These are phyloP conservation scores for Odocoileus virginianus DNA, from an alignment of 2,113 vertebrate species.

Conservation along the genomic window DNA sequence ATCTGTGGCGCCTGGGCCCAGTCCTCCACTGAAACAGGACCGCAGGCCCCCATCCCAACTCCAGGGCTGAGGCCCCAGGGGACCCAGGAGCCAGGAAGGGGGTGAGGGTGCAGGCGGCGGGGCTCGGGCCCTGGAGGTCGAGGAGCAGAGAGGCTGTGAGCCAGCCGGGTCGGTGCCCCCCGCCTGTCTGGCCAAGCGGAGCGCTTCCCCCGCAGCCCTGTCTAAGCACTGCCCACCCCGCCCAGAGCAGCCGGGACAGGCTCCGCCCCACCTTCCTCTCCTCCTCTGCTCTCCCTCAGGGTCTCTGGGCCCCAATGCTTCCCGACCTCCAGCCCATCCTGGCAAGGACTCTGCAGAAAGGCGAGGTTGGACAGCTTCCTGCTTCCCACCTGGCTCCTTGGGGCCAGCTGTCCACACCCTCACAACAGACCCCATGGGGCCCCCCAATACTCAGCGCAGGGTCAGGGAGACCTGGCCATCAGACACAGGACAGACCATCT, in stretches of 20 bases:
- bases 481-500: neutral
- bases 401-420: neutral
- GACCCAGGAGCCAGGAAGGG: neutral
- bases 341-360: neutral
- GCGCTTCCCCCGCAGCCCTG: no score
- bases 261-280: fast-evolving
- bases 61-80: neutral
- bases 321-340: fast-evolving
- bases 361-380: neutral
- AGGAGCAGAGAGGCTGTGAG: neutral
- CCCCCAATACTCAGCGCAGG: neutral
- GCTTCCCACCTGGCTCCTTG: neutral
- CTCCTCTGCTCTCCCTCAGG: neutral
- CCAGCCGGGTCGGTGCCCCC: no score
- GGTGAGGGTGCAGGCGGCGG: neutral
- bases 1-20: fast-evolving
- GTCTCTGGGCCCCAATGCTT: neutral
- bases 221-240: neutral
- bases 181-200: neutral
- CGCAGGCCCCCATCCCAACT: neutral
- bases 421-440: neutral
- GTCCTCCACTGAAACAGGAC: no score
- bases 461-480: no score
- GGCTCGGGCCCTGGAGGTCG: fast-evolving
- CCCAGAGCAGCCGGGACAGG: neutral